Evolutionary conservation across 1,140 invertebrate species (phyloP).

Genomic region (Trypoxylus dichotomus): DNA sequence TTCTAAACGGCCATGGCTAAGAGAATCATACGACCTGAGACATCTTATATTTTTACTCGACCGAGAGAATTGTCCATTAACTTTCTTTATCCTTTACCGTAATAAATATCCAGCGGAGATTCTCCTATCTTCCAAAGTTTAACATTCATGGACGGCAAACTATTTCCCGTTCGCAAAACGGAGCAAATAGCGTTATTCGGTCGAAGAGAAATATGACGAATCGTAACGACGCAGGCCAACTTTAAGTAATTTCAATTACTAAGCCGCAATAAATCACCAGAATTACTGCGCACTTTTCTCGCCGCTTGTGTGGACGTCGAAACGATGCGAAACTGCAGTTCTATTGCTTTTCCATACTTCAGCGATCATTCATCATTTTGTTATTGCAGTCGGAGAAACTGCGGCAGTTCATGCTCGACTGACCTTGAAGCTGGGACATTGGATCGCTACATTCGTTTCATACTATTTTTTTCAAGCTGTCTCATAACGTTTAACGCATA

Average conservation of each 20-base stretch:
- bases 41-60: too few species aligned
- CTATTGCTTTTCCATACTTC: conserved; percentile 1
- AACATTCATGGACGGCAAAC: neutral
- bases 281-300: neutral
- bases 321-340: neutral
- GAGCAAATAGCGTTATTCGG: neutral
- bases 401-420: neutral
- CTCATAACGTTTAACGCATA: too few species aligned
- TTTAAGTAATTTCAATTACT: conserved; percentile 9
- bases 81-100: too few species aligned
- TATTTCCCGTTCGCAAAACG: conserved; percentile 19
- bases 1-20: too few species aligned
- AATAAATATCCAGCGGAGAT: too few species aligned
- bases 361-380: neutral
- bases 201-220: neutral
- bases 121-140: too few species aligned
- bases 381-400: neutral
- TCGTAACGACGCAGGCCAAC: neutral
- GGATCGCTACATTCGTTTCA: neutral
- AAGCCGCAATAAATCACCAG: neutral
- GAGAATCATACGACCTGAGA: too few species aligned
- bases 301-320: neutral
- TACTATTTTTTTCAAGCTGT: neutral
- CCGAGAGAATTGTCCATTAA: too few species aligned
- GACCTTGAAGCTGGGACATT: neutral